A percentile compares a stretch with the other conserved stretches of the same genome.
These are phyloP conservation scores for Linnaemya tessellans DNA, from an alignment of 2,888 invertebrate species.

Conservation along the genomic window DNA sequence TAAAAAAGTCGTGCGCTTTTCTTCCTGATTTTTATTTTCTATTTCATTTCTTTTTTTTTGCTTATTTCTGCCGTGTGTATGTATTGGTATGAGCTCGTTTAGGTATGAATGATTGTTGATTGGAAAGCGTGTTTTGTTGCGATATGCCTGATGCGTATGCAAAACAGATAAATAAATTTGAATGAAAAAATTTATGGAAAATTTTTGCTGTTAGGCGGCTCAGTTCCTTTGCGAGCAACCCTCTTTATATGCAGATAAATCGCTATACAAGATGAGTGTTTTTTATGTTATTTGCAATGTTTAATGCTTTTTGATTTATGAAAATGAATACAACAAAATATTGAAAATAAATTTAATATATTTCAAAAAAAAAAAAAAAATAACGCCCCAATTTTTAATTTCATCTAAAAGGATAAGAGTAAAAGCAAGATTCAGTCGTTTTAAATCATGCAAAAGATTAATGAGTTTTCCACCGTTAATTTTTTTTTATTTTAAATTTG, in stretches of 20 bases:
- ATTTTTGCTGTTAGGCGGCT: constrained; percentile 14
- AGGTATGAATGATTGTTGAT: constrained; percentile 24
- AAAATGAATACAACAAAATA: neutral
- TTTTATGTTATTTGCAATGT: constrained; percentile 21
- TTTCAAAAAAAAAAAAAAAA: no score
- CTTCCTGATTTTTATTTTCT: neutral
- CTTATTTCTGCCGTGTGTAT: no score
- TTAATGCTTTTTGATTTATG: neutral
- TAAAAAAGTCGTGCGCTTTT: constrained; percentile 53
- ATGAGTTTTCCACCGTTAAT: no score
- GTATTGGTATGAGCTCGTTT: constrained; percentile 19
- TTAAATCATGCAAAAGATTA: no score
- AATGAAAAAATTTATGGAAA: constrained; percentile 49
- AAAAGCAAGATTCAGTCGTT: no score
- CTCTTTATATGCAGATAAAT: neutral
- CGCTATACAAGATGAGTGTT: neutral
- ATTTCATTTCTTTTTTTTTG: no score
- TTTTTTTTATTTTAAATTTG: no score
- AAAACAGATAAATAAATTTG: constrained; percentile 52
- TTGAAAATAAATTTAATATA: neutral
- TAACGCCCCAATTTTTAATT: no score
- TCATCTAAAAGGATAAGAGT: no score
- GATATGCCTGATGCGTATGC: constrained; percentile 60
- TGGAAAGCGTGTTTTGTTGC: constrained; percentile 36
- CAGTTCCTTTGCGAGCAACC: constrained; percentile 35